phyloP scores from a whole-genome alignment of 2,113 vertebrate genomes.

The Platycercus adscitus region DNA sequence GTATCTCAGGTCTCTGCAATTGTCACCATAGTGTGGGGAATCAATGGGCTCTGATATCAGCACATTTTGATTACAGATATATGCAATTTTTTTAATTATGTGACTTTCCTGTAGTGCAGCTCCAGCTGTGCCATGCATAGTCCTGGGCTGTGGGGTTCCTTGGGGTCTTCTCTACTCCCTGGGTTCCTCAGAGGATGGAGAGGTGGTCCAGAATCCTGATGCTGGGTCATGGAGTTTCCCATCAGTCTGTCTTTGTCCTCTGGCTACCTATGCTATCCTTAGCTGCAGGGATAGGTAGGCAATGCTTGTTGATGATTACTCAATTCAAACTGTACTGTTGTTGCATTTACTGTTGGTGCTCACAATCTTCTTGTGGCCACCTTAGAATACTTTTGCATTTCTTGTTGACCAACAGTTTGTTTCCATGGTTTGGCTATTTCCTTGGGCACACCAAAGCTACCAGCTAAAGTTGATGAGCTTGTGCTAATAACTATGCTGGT shows the following conservation, averaged over 20 bases:
- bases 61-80: background rate
- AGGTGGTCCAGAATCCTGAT: background rate
- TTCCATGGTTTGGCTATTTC: background rate
- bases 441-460: background rate
- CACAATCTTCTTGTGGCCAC: background rate
- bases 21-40: too few relatives aligned
- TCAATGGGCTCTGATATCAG: background rate
- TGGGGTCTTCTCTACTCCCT: background rate
- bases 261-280: background rate
- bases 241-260: background rate
- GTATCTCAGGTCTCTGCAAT: background rate
- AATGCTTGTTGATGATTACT: background rate
- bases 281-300: background rate
- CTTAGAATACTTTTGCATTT: background rate
- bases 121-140: fast-evolving
- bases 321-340: background rate
- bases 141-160: background rate
- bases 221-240: background rate
- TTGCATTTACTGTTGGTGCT: background rate
- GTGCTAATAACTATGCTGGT: background rate
- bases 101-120: background rate
- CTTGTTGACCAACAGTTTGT: background rate
- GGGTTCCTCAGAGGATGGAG: background rate
- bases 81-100: background rate
- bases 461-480: background rate